Percentiles rank a stretch among this genome's conserved stretches.
phyloP scores from a whole-genome alignment of 2,888 invertebrate genomes.

The Synergus itoensis region DNA sequence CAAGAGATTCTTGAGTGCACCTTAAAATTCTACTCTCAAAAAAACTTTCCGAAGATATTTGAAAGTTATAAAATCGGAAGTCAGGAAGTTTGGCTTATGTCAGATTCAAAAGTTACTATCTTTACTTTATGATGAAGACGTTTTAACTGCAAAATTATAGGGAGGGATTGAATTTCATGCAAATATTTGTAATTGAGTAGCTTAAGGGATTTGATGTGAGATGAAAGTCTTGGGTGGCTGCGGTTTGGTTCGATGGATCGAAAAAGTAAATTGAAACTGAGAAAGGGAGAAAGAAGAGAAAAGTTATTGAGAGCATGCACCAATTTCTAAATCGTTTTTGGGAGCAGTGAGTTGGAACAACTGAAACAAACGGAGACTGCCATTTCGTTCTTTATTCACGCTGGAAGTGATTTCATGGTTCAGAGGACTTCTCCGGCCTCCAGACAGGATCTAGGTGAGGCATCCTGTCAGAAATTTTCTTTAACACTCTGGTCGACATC shows the following conservation, averaged over 20 bases:
- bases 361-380: slow-evolving; percentile 58
- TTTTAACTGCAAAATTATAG: no score
- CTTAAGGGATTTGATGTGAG: slow-evolving; percentile 2
- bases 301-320: slow-evolving; percentile 12
- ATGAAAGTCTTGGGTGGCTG: not conserved
- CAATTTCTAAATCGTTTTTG: slow-evolving; percentile 43
- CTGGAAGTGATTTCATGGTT: slow-evolving; percentile 76
- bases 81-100: not conserved
- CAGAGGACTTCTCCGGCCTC: slow-evolving; percentile 62
- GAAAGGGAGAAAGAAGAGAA: slow-evolving; percentile 34
- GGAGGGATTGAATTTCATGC: not conserved
- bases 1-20: not conserved
- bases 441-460: slow-evolving; percentile 76
- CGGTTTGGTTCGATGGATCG: slow-evolving; percentile 2
- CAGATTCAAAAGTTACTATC: no score
- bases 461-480: slow-evolving; percentile 66
- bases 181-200: slow-evolving; percentile 26
- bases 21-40: slow-evolving; percentile 3
- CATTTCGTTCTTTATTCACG: slow-evolving; percentile 62
- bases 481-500: slow-evolving; percentile 48
- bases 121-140: no score
- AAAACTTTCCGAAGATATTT: not conserved
- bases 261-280: slow-evolving; percentile 39
- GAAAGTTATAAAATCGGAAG: not conserved
- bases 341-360: slow-evolving; percentile 62